Evolutionary conservation across 2,888 invertebrate genomes (phyloP).

Genomic region (Piscicola geometra): DNA sequence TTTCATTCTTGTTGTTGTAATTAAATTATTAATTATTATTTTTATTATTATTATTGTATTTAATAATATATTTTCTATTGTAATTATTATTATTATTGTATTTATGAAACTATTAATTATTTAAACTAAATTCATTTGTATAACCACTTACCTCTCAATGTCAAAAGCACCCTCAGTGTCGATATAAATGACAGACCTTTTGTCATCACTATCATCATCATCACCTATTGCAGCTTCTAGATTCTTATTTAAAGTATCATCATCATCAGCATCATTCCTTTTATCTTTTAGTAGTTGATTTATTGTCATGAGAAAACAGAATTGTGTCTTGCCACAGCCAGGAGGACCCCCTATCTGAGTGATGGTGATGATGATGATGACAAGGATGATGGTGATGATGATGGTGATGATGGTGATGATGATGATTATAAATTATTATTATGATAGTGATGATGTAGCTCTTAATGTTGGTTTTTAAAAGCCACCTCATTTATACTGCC

Average conservation of each 20-base stretch:
- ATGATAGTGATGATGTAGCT: constrained; percentile 27
- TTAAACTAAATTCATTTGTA: too few relatives aligned
- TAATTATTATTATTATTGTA: too few relatives aligned
- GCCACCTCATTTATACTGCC: not conserved
- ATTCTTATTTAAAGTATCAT: not conserved
- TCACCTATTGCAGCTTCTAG: not conserved
- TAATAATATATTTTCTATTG: too few relatives aligned
- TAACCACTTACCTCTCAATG: constrained; percentile 46
- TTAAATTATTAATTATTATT: too few relatives aligned
- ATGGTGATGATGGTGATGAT: constrained; percentile 29
- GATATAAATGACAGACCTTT: constrained; percentile 47
- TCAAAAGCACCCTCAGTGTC: constrained; percentile 51
- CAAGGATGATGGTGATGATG: constrained; percentile 25
- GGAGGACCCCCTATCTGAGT: constrained; percentile 50
- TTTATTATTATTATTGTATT: too few relatives aligned
- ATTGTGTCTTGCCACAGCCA: constrained; percentile 52
- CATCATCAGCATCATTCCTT: constrained; percentile 22
- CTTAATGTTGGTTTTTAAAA: constrained; percentile 5
- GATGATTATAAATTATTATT: constrained; percentile 26
- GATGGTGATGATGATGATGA: not conserved
- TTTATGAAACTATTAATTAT: too few relatives aligned
- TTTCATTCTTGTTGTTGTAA: too few relatives aligned
- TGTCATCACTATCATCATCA: not conserved
- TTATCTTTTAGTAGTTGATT: not conserved
- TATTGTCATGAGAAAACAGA: constrained; percentile 48